These are phyloP conservation scores for Noctua fimbriata DNA, from an alignment of 2,888 invertebrate species.

Conservation along the genomic window DNA sequence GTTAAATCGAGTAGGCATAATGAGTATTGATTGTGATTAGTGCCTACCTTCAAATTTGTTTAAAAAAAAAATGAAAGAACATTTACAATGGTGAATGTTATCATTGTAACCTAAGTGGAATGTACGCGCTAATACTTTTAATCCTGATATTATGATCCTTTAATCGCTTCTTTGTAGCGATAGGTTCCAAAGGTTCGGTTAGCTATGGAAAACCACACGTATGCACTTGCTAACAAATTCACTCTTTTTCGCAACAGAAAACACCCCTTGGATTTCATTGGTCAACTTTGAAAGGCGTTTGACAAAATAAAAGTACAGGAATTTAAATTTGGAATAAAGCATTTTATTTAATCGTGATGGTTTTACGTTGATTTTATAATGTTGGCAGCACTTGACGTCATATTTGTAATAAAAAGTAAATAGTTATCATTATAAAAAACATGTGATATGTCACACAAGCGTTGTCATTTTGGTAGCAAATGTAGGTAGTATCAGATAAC, in stretches of 20 bases:
- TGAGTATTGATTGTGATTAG: slow-evolving; percentile 2
- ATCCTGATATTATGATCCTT: slow-evolving; percentile 23
- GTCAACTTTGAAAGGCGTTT: background rate
- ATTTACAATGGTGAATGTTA: slow-evolving; percentile 11
- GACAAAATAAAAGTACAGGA: background rate
- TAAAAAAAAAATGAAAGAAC: background rate
- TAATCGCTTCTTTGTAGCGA: slow-evolving; percentile 18
- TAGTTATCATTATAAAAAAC: slow-evolving; percentile 20
- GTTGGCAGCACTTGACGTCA: slow-evolving; percentile 1
- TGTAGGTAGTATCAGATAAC: slow-evolving; percentile 36
- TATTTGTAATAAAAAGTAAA: slow-evolving; percentile 13
- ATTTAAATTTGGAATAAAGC: background rate
- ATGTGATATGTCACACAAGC: slow-evolving; percentile 18
- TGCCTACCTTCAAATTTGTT: no score
- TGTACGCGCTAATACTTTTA: slow-evolving; percentile 26
- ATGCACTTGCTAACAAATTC: background rate
- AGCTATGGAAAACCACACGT: background rate
- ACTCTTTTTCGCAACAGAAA: background rate
- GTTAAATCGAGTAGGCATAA: slow-evolving; percentile 5
- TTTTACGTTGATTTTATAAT: background rate
- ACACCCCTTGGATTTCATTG: background rate
- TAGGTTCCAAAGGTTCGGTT: slow-evolving; percentile 10
- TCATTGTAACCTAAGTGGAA: background rate
- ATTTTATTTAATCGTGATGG: background rate
- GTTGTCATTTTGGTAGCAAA: slow-evolving; percentile 25